These are phyloP conservation scores for Gymnopithys bicolor DNA, from an alignment of 2,797 vertebrate genomes.

Conservation along the genomic window DNA sequence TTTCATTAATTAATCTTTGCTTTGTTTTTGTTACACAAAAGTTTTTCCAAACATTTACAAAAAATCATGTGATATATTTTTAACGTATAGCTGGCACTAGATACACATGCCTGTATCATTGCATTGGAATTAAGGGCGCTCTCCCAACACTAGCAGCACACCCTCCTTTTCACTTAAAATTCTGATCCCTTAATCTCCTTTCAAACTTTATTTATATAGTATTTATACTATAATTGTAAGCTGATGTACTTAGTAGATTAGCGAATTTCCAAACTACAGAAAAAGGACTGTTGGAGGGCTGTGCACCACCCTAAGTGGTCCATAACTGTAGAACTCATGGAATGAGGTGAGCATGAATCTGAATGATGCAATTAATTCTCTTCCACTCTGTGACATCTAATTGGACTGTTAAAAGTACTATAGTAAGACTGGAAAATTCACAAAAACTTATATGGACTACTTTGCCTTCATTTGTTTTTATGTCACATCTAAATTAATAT, in stretches of 20 bases:
- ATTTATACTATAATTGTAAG: not conserved
- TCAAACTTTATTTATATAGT: not conserved
- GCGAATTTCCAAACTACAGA: not conserved
- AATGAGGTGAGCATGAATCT: not conserved
- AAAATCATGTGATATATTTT: not conserved
- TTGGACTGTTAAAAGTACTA: not conserved
- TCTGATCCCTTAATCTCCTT: not conserved
- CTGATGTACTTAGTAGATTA: not conserved
- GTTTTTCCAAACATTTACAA: not conserved
- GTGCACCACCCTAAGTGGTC: not conserved
- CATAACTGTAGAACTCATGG: not conserved
- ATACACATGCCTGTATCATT: not conserved
- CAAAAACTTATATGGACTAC: not conserved
- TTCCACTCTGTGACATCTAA: not conserved
- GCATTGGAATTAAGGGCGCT: not conserved
- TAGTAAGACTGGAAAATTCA: not conserved
- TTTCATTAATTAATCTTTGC: not conserved
- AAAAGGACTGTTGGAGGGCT: not conserved
- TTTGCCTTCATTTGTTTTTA: not conserved
- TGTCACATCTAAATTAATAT: not conserved
- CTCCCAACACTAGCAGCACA: not conserved
- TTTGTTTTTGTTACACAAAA: not conserved
- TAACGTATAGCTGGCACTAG: not conserved
- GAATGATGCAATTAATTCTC: not conserved
- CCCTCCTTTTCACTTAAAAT: not conserved